Conservation (phyloP, 2,797 vertebrate genomes). For the Peromyscus nudipes region DNA sequence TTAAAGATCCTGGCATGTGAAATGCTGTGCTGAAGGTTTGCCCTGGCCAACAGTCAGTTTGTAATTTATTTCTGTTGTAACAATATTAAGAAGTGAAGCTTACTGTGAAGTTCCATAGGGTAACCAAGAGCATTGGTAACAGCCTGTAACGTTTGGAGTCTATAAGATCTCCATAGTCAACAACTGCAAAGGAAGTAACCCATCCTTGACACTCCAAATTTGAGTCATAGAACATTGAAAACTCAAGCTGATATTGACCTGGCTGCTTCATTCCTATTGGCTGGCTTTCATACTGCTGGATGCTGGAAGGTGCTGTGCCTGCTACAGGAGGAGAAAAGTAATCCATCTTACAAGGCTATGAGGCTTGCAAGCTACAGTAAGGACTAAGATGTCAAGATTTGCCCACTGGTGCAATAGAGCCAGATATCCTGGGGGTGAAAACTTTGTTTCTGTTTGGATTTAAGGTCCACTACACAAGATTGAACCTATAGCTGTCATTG, state of each 20-base stretch:
- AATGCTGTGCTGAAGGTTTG: neutral
- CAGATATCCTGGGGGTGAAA: neutral
- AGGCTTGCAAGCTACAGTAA: neutral
- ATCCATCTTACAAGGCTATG: neutral
- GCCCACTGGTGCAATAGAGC: neutral
- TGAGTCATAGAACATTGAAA: neutral
- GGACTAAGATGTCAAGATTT: neutral
- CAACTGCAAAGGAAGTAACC: neutral
- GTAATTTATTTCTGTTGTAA: neutral
- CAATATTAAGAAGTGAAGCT: neutral
- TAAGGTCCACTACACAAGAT: neutral
- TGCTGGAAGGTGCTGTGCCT: neutral
- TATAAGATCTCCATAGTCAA: neutral
- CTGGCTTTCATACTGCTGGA: no score
- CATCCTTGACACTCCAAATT: neutral
- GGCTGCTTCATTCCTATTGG: neutral
- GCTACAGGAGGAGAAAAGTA: neutral
- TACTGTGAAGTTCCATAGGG: neutral
- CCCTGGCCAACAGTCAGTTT: neutral
- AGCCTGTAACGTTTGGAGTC: neutral
- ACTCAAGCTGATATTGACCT: neutral
- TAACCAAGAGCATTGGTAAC: neutral
- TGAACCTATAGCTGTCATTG: neutral
- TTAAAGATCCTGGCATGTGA: neutral
- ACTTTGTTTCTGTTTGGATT: neutral